These are phyloP conservation scores for Synergus itoensis DNA, from an alignment of 2,888 invertebrate species.

Conservation along the genomic window DNA sequence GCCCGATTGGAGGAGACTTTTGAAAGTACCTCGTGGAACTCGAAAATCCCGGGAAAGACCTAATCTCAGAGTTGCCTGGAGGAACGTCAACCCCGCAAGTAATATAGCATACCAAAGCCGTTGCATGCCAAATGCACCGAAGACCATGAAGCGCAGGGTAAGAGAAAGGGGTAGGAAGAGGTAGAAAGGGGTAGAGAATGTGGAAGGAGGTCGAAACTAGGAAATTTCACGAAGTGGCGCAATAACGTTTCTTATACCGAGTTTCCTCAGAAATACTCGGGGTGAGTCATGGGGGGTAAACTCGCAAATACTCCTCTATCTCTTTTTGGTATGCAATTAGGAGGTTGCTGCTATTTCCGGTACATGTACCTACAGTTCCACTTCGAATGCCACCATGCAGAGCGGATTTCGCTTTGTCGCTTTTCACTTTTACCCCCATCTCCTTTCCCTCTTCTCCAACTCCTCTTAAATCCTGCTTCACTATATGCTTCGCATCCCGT, in stretches of 20 bases:
- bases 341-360: constrained; percentile 48
- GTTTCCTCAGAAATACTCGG: constrained; percentile 57
- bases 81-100: constrained; percentile 56
- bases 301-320: constrained; percentile 64
- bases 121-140: constrained; percentile 54
- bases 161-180: not conserved
- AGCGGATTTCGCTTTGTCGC: constrained; percentile 29
- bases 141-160: constrained; percentile 39
- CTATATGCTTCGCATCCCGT: constrained; percentile 7
- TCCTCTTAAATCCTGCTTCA: not conserved
- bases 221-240: constrained; percentile 65
- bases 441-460: not conserved
- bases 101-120: constrained; percentile 58
- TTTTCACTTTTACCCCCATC: constrained; percentile 2
- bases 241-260: constrained; percentile 65
- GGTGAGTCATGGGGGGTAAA: constrained; percentile 44
- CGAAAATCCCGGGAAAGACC: constrained; percentile 25
- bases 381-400: constrained; percentile 20
- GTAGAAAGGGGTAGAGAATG: constrained; percentile 38
- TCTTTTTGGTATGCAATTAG: constrained; percentile 65
- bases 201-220: constrained; percentile 44
- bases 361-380: constrained; percentile 2
- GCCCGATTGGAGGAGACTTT: constrained; percentile 10
- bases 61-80: constrained; percentile 44
- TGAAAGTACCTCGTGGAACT: constrained; percentile 35